These are phyloP conservation scores for Psophia crepitans DNA, from an alignment of 2,113 vertebrate genomes.

Conservation along the genomic window DNA sequence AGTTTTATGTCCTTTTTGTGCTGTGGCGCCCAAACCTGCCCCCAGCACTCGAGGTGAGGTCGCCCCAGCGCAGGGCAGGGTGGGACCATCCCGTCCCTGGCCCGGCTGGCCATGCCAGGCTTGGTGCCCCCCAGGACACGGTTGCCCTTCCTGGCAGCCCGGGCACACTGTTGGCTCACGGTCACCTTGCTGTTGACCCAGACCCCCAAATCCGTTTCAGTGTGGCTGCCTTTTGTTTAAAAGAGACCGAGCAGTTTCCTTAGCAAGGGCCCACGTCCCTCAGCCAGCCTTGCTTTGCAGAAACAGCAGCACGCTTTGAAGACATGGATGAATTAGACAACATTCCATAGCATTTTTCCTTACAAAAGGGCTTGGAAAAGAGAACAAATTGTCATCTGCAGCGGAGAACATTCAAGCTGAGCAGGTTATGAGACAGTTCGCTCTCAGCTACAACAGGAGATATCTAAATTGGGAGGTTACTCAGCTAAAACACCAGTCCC, in stretches of 20 bases:
- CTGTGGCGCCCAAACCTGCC: too few species aligned
- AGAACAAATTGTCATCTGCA: not conserved
- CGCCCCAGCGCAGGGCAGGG: too few species aligned
- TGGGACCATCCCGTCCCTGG: too few species aligned
- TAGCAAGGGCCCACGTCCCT: not conserved
- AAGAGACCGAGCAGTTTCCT: not conserved
- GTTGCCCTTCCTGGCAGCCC: too few species aligned
- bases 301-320: not conserved
- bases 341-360: not conserved
- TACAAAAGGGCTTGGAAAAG: not conserved
- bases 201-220: too few species aligned
- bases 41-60: too few species aligned
- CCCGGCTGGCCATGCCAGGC: too few species aligned
- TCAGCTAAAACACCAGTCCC: not conserved
- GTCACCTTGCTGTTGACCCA: too few species aligned
- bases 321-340: accelerated
- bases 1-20: too few species aligned
- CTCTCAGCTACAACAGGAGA: not conserved
- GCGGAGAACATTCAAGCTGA: not conserved
- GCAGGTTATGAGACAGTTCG: not conserved
- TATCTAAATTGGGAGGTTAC: not conserved
- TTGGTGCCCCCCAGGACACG: too few species aligned
- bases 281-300: not conserved
- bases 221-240: too few species aligned
- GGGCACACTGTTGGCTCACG: too few species aligned